These are phyloP conservation scores for Huso huso DNA, from an alignment of 2,797 vertebrate species.

Conservation along the genomic window DNA sequence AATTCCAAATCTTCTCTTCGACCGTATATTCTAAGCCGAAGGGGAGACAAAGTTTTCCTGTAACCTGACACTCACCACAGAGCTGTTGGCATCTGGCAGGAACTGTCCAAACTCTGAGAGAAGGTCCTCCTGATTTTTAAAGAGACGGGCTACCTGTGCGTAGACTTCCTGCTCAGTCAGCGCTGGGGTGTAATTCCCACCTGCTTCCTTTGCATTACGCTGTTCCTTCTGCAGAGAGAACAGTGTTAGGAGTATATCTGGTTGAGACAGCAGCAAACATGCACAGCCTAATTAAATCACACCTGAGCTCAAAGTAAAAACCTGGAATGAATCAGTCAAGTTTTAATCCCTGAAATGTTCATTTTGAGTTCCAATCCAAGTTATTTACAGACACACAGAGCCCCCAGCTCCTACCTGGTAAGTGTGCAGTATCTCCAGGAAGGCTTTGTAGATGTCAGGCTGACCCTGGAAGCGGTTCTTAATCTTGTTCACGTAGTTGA, in stretches of 20 bases:
- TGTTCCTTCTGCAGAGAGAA: constrained; percentile 81
- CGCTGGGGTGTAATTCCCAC: constrained; percentile 89
- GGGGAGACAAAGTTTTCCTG: neutral
- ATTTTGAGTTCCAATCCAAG: no score
- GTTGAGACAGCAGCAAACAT: no score
- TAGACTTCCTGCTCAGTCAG: constrained; percentile 97
- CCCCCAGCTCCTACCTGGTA: constrained; percentile 73
- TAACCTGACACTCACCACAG: constrained; percentile 65
- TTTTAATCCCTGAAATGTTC: no score
- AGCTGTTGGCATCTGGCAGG: constrained; percentile 93
- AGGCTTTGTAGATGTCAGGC: constrained; percentile 97
- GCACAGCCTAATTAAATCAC: no score
- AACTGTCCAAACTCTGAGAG: constrained; percentile 97
- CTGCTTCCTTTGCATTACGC: constrained; percentile 95
- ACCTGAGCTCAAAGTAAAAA: no score
- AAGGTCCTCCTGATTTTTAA: constrained; percentile 97
- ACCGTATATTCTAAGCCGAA: neutral
- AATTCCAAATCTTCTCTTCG: neutral
- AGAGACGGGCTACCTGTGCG: constrained; percentile 91
- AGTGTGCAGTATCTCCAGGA: constrained; percentile 94
- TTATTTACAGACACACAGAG: neutral
- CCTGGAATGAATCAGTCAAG: no score
- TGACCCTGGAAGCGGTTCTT: constrained; percentile 98
- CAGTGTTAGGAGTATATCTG: no score
- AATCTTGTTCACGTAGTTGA: constrained; percentile 99